Base-by-base conservation (phyloP, 2,888 invertebrate genomes). In the Onchidella celtica region DNA sequence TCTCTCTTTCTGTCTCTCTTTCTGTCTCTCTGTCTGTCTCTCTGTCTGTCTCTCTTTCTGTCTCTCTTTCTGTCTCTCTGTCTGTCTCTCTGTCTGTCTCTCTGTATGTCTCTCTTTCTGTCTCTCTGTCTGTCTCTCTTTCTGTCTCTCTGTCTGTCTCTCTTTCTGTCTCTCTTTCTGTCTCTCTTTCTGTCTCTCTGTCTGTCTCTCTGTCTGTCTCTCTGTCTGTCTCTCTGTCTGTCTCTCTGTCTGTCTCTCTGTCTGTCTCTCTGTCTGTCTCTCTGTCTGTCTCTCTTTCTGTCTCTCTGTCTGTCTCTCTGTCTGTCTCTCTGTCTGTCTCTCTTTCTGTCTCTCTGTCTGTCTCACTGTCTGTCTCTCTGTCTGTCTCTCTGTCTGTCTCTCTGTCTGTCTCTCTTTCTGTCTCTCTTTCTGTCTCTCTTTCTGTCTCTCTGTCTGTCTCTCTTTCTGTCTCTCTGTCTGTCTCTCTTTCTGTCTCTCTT, bases 221-320 rank as follows among this genome's bases (percentile, higher is more conserved):
- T 29, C 32, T 34, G 29, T 9, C n/a, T 66, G 14, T 14, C 32
- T 34, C 66, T 14, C 14, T 66, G 29, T 29, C 29, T 66, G 29
- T 14, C 14, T 66, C 36, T 63, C 36, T 63, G 63, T 75, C 61
- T 75, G 63, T 75, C 61, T 75, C 36, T 6, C 11, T 27, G 9
- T 6, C 63, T n/a, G 11, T 17, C 11, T 55, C 11, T 55, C 17
- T 17, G 55, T 55, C 17, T 11, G 17, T n/a, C n/a, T n/a, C n/a
- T n/a, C n/a, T n/a, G n/a, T n/a, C n/a, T n/a, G n/a, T n/a, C n/a
- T n/a, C n/a, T n/a, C n/a, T n/a, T n/a, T n/a, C n/a, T n/a, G n/a
- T n/a, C n/a, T 63, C n/a, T n/a, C n/a, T n/a, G n/a, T n/a, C n/a
- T n/a, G n/a, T n/a, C n/a, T n/a, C n/a, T n/a, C n/a, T n/a, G n/a